phyloP scores from a whole-genome alignment of 2,113 vertebrate species.

The Paralichthys olivaceus region DNA sequence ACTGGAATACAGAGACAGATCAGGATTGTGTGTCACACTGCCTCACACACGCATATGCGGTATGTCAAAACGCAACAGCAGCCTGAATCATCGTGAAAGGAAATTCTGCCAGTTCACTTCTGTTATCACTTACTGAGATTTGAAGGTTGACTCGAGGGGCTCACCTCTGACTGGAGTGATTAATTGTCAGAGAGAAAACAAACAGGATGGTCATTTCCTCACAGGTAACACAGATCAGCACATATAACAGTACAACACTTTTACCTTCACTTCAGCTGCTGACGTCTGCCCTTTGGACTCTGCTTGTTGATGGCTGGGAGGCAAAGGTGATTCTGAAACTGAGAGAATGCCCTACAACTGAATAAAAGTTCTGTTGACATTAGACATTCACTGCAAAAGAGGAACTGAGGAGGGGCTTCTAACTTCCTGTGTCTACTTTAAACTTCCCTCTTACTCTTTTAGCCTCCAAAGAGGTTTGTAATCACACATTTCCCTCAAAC shows the following conservation, averaged over 20 bases:
- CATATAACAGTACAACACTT: not conserved
- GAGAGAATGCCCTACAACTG: not conserved
- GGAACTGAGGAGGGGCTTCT: not conserved
- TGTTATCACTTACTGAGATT: not conserved
- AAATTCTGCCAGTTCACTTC: not conserved
- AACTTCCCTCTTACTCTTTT: not conserved
- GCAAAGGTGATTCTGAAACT: conserved; percentile 16
- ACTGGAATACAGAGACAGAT: not conserved
- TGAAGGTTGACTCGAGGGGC: not conserved
- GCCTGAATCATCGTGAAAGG: too few relatives aligned
- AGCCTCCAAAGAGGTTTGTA: too few relatives aligned
- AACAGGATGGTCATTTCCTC: not conserved
- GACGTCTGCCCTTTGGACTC: not conserved
- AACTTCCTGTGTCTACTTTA: not conserved
- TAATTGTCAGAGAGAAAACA: conserved; percentile 2
- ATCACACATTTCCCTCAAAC: too few relatives aligned
- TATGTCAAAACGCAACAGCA: not conserved
- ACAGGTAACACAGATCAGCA: not conserved
- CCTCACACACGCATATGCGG: not conserved
- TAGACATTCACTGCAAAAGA: not conserved
- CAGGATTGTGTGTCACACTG: not conserved
- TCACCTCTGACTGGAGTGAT: not conserved
- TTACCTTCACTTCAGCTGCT: conserved; percentile 13
- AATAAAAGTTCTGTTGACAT: not conserved
- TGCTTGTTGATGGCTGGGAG: too few relatives aligned